phyloP scores from a whole-genome alignment of 2,113 vertebrate genomes.

The Pandion haliaetus region DNA sequence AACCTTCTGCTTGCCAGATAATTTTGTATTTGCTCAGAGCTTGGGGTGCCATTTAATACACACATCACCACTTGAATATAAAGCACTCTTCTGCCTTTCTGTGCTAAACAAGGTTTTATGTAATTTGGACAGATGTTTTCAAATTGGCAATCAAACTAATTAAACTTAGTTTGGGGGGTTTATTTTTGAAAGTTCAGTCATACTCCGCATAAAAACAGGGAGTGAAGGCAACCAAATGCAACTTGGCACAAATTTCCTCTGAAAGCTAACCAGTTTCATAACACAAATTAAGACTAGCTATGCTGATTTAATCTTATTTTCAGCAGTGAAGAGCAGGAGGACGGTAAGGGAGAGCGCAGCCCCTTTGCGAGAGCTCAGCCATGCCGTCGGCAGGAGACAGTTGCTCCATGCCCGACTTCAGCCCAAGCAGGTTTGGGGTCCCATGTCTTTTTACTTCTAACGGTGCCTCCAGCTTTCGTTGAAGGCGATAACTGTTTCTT shows the following conservation, averaged over 20 bases:
- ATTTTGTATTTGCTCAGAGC: not conserved
- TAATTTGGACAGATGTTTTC: not conserved
- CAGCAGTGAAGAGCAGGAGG: not conserved
- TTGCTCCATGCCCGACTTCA: not conserved
- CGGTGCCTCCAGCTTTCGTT: not conserved
- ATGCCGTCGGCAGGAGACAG: not conserved
- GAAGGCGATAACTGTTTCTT: not conserved
- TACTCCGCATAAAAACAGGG: not conserved
- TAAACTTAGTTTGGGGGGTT: not conserved
- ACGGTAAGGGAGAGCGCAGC: not conserved
- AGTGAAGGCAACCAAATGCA: not conserved
- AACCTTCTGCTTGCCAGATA: not conserved
- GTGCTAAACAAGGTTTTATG: not conserved
- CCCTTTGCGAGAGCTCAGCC: accelerated
- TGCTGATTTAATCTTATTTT: not conserved
- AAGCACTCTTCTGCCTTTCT: not conserved
- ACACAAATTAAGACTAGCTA: not conserved
- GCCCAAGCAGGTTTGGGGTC: not conserved
- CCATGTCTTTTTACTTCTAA: not conserved
- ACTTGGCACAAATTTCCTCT: not conserved
- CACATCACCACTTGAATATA: not conserved
- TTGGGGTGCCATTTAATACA: not conserved
- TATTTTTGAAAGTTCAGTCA: not conserved
- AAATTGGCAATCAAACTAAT: not conserved
- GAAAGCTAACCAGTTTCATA: not conserved